Evolutionary conservation across 2,888 invertebrate species (phyloP).

Genomic region (Limnephilus lunatus): DNA sequence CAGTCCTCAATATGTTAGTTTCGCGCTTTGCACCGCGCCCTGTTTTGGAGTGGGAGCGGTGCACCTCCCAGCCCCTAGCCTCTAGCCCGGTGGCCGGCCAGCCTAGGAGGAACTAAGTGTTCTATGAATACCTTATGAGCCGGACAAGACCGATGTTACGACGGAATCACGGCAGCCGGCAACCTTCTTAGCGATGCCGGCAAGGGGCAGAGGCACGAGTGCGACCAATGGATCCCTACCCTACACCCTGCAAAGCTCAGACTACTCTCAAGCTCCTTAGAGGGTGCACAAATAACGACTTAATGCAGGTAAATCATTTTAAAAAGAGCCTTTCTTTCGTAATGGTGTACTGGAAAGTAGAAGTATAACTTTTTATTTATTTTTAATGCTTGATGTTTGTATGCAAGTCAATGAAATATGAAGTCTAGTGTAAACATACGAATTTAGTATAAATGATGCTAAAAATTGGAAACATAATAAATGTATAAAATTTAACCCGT

Average conservation of each 20-base stretch:
- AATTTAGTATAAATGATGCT: no score
- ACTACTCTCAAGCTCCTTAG: not conserved
- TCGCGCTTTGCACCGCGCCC: not conserved
- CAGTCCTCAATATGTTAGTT: not conserved
- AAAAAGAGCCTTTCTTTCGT: no score
- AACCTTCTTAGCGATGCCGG: constrained; percentile 19
- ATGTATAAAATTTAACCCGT: no score
- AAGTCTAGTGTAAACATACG: no score
- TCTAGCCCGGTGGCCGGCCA: not conserved
- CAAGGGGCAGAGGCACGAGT: not conserved
- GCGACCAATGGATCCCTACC: not conserved
- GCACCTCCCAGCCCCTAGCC: not conserved
- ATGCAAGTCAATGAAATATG: no score
- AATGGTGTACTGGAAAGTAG: no score
- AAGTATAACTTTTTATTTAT: no score
- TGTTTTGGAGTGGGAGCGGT: not conserved
- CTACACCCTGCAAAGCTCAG: not conserved
- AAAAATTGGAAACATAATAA: no score
- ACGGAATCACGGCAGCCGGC: constrained; percentile 32
- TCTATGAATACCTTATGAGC: constrained; percentile 62
- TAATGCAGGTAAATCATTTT: not conserved
- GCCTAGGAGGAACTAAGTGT: constrained; percentile 54
- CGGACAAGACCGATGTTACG: constrained; percentile 32
- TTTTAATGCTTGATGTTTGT: no score
- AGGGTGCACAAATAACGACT: not conserved